Percentiles rank a stretch among this genome's conserved stretches.
Evolutionary conservation across 1,140 invertebrate species (phyloP).

Genomic region (Phocides pigmalion): DNA sequence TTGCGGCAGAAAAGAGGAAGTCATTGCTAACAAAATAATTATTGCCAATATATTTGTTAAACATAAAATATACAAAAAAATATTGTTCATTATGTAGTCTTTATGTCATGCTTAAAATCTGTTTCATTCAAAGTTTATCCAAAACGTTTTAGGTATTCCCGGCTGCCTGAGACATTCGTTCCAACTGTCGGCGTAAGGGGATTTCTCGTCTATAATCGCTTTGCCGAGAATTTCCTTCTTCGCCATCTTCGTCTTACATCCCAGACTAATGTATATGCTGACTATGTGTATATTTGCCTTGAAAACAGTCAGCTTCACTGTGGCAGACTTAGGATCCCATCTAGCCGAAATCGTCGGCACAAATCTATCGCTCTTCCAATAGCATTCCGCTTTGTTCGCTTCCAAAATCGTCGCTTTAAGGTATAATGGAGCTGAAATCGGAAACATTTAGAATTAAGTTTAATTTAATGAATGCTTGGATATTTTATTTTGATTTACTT

Average conservation of each 20-base stretch:
- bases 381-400: slow-evolving; percentile 87
- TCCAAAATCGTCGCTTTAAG: slow-evolving; percentile 90
- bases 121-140: slow-evolving; percentile 81
- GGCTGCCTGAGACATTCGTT: slow-evolving; percentile 70
- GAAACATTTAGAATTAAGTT: not conserved
- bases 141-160: slow-evolving; percentile 76
- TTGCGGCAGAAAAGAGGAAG: too few relatives aligned
- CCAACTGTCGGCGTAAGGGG: slow-evolving; percentile 71
- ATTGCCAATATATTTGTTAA: too few relatives aligned
- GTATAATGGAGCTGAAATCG: slow-evolving; percentile 86
- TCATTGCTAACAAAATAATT: too few relatives aligned
- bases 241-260: slow-evolving; percentile 80
- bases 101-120: slow-evolving; percentile 23
- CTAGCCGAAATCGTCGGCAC: slow-evolving; percentile 87
- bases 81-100: not conserved
- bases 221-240: slow-evolving; percentile 82
- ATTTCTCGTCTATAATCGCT: slow-evolving; percentile 75
- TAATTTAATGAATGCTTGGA: too few relatives aligned
- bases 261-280: slow-evolving; percentile 79
- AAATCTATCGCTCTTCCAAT: slow-evolving; percentile 90
- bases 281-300: slow-evolving; percentile 76
- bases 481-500: too few relatives aligned
- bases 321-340: slow-evolving; percentile 84
- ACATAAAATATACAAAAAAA: not conserved
- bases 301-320: slow-evolving; percentile 74